Percentiles rank a stretch among this genome's conserved stretches.
These are phyloP conservation scores for Hydrotaea diabolus DNA, from an alignment of 2,888 invertebrate species.

Conservation along the genomic window DNA sequence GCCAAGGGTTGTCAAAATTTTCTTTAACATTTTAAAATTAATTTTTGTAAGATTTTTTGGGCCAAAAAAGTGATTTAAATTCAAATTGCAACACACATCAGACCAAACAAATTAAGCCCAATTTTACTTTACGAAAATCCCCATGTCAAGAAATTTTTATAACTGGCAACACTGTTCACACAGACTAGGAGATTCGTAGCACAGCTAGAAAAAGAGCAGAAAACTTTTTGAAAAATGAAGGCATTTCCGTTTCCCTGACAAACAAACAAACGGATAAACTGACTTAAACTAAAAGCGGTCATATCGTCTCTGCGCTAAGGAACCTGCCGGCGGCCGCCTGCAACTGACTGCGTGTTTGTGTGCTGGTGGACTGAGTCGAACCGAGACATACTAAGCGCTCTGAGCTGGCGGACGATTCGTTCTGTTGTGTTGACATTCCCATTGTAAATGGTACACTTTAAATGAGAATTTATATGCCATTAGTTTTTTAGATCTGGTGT, in stretches of 20 bases:
- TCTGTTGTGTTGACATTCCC: constrained; percentile 58
- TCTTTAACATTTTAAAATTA: too few relatives aligned
- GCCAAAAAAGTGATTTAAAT: too few relatives aligned
- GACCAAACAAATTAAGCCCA: too few relatives aligned
- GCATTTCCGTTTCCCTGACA: constrained; percentile 68
- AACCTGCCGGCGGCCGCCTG: not conserved
- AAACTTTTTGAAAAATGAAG: constrained; percentile 66
- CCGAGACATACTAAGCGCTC: not conserved
- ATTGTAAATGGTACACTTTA: constrained; percentile 65
- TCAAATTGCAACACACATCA: too few relatives aligned
- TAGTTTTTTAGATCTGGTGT: constrained; percentile 68
- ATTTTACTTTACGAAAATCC: too few relatives aligned
- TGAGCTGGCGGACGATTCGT: not conserved
- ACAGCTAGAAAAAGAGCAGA: not conserved
- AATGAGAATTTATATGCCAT: constrained; percentile 68
- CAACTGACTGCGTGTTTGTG: not conserved
- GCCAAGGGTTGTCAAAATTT: too few relatives aligned
- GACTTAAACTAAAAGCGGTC: not conserved
- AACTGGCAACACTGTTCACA: too few relatives aligned
- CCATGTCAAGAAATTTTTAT: too few relatives aligned
- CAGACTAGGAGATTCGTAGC: not conserved
- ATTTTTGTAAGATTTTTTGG: too few relatives aligned
- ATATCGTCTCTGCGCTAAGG: not conserved
- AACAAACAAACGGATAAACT: constrained; percentile 8
- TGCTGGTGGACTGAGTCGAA: not conserved